Percentiles rank a stretch among this genome's conserved stretches.
These are phyloP conservation scores for Galagoides demidoff DNA, from an alignment of 2,797 vertebrate species.

Conservation along the genomic window DNA sequence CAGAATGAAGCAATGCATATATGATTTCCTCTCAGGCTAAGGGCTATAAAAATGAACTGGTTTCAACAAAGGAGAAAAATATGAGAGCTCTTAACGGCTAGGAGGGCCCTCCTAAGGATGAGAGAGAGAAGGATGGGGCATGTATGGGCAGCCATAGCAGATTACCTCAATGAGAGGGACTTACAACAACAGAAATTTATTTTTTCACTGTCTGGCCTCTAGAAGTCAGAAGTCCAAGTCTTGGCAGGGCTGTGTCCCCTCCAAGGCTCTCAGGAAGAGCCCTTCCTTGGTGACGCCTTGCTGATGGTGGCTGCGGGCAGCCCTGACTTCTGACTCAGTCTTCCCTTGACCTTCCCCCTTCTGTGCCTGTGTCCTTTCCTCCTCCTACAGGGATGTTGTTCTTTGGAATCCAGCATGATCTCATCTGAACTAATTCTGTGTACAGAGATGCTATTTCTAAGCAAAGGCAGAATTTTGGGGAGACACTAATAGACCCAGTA, in stretches of 20 bases:
- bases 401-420: not conserved
- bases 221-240: not conserved
- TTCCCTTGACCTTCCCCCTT: not conserved
- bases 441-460: not conserved
- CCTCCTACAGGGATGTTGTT: not conserved
- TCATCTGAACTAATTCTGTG: not conserved
- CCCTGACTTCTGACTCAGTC: not conserved
- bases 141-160: accelerated
- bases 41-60: not conserved
- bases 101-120: not conserved
- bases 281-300: not conserved
- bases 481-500: not conserved
- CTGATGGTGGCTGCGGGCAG: not conserved
- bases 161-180: not conserved
- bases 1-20: not conserved
- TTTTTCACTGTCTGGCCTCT: not conserved
- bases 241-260: not conserved
- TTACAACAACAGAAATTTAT: not conserved
- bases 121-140: not conserved
- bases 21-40: not conserved
- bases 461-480: not conserved
- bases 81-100: not conserved
- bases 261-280: not conserved
- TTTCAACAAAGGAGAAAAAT: not conserved
- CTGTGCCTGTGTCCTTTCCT: not conserved